Base-by-base conservation (phyloP, 1,140 invertebrate genomes). In the Marisa cornuarietis region DNA sequence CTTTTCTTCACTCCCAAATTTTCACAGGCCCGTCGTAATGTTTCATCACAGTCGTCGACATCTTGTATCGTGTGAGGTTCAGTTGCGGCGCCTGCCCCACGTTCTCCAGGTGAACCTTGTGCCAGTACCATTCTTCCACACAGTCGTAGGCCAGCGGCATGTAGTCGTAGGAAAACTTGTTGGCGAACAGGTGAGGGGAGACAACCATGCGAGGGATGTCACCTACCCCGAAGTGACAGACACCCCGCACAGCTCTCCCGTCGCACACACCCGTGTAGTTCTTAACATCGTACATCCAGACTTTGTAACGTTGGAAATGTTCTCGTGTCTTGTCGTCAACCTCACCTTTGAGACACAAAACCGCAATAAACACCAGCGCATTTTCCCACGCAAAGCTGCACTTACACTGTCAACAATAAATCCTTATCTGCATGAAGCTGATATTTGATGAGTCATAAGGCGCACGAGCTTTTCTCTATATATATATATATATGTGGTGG, bases 1-100 rank as follows among this genome's bases (percentile, higher is more conserved):
- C n/a, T n/a, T n/a, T n/a, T n/a, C n/a, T n/a, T 71, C 92, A 88
- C 51, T 92, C 91, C 69, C 24, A 20, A 0, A 71, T 49, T 49
- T 71, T 26, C 11, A 71, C 69, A 1, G 24, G 69, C 16, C 69
- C 69, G 24, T 24, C 49, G 31, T 71, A 71, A 10, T 31, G 24
- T 8, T 71, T 42, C 24, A 8, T 26, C 24, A 71, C 69, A 0
- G 14, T 71, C n/a, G 9, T 11, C 22, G 42, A 71, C 24, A 31
- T 31, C 49, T 71, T 3, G 49, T 71, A 71, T 49, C 3, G 13
- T 0, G 69, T 31, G 8, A 71, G 24, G 49, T 71, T 71, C 26
- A 71, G 42, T 22, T 2, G 2, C 31, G 24, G 69, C 20, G 69
- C 24, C 24, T 49, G 24, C 8, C 76, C 76, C 5, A 11, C 24